Evolutionary conservation across 2,113 vertebrate species (phyloP), one percentile per base, ranked within the genome.

Genomic region (Periophthalmodon schlosseri): DNA sequence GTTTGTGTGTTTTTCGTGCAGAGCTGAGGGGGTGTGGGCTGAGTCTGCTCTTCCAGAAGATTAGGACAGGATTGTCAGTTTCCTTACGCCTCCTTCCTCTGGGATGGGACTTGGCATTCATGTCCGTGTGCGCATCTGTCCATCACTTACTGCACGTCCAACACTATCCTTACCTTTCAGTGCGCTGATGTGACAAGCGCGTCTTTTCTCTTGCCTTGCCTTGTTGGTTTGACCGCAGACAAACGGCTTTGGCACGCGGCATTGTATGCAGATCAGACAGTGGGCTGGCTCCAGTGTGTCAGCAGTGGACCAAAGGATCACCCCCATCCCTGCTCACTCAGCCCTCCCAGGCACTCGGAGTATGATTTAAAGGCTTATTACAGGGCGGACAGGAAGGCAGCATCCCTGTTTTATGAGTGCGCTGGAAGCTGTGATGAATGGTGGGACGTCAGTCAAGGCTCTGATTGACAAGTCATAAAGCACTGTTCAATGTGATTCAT

Each of bases 301-400:
- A 80, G 83, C 81, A 66, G 0, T 74, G 52, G 73, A 85, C 74
- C 67, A 72, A 82, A 75, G 81, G 79, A 68, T 72, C 79, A 47
- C 80, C 76, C 82, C 75, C 69, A 21, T 54, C 74, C 33, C 78
- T 86, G 81, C 86, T 81, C 74, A 80, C 74, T 88, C 85, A 88
- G 84, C 79, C 84, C 81, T 77, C 73, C 86, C 77, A 85, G 75
- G 86, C 87, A 83, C 78, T 88, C 85, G 77, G 77, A 73, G 68
- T n/a, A 28, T 87, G 87, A 91, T 91, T 89, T 87, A 84, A 81
- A 80, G 79, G 82, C 75, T 88, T 90, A 84, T 87, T 89, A 82
- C 64, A 70, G 46, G 50, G 82, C 78, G 80, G 66, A 65, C 74
- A 75, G 83, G 73, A 84, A 76, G 46, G 77, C 23, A 77, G 65